Conservation (phyloP, 2,113 vertebrate species). For the Protobothrops flavoviridis region DNA sequence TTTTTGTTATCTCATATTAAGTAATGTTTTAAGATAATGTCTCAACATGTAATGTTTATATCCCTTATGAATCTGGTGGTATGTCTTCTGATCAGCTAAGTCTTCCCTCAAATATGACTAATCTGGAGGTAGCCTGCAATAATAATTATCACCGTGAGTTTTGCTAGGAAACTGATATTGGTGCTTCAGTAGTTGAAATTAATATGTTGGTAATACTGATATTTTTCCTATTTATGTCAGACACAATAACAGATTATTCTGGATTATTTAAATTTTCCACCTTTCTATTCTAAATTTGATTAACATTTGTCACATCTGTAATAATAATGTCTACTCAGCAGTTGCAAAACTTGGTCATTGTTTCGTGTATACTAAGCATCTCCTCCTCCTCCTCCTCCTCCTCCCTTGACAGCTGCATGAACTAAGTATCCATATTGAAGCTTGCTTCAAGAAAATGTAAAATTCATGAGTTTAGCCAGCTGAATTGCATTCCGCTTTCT, state of each 20-base stretch:
- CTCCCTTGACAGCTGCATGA: slow-evolving; percentile 51
- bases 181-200: slow-evolving; percentile 33
- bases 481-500: slow-evolving; percentile 62
- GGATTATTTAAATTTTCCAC: neutral
- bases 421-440: slow-evolving; percentile 48
- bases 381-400: neutral
- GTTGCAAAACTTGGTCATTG: slow-evolving; percentile 43
- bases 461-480: slow-evolving; percentile 55
- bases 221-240: slow-evolving; percentile 48
- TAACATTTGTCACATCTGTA: slow-evolving; percentile 47
- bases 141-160: neutral
- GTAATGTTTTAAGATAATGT: neutral
- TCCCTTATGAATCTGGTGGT: neutral
- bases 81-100: neutral
- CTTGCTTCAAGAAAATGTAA: slow-evolving; percentile 52
- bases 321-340: slow-evolving; percentile 61
- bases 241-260: slow-evolving; percentile 22
- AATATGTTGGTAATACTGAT: slow-evolving; percentile 26
- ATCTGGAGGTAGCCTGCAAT: neutral
- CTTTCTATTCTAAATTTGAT: slow-evolving; percentile 28
- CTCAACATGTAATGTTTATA: neutral
- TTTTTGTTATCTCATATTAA: neutral
- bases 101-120: neutral
- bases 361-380: slow-evolving; percentile 55
- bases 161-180: neutral